Evolutionary conservation across 2,113 vertebrate genomes (phyloP).

Genomic region (Lathamus discolor): DNA sequence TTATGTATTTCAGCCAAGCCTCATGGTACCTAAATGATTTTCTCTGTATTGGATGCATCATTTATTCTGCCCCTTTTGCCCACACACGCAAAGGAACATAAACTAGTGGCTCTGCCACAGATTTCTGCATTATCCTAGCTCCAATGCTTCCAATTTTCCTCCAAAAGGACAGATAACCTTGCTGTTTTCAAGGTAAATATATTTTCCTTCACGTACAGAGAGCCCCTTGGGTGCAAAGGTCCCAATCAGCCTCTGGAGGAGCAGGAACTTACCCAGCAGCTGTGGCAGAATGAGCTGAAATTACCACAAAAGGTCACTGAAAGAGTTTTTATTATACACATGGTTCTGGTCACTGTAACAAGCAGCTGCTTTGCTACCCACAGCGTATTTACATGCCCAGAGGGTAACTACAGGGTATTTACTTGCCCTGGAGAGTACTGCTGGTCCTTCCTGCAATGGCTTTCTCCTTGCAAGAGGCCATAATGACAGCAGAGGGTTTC

Average conservation of each 20-base stretch:
- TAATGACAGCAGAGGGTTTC: accelerated
- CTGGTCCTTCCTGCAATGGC: not conserved
- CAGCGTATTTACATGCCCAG: not conserved
- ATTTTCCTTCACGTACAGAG: not conserved
- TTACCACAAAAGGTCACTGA: not conserved
- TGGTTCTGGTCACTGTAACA: not conserved
- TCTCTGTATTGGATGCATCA: not conserved
- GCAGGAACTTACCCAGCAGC: not conserved
- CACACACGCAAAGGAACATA: not conserved
- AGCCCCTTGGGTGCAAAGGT: not conserved
- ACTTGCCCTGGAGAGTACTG: not conserved
- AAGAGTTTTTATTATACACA: not conserved
- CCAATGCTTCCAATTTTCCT: not conserved
- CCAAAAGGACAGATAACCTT: not conserved
- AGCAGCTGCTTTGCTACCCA: not conserved
- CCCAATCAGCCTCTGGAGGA: not conserved
- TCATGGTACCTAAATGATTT: not conserved
- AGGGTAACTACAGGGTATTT: not conserved
- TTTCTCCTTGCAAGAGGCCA: not conserved
- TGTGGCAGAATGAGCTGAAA: not conserved
- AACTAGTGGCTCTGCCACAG: not conserved
- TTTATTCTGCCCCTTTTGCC: not conserved
- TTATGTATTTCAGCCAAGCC: not conserved
- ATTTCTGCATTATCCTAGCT: not conserved
- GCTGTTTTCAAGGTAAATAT: not conserved